Base-by-base conservation (phyloP, 1,140 invertebrate genomes). In the Leptinotarsa lineolata region DNA sequence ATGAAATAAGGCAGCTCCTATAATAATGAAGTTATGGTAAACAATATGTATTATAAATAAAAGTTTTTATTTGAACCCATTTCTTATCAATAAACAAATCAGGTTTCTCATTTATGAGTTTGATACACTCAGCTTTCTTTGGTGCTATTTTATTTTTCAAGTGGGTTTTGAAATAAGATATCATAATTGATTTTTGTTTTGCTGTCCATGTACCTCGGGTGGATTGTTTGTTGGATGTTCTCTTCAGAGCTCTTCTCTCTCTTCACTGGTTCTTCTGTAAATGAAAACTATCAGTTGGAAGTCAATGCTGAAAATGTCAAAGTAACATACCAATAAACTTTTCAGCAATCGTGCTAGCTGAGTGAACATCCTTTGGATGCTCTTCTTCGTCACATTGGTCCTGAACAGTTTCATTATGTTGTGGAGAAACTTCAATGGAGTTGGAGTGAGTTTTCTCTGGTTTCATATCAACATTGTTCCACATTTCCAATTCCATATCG, bases 401-500 rank as follows among this genome's bases (percentile, higher is more conserved):
- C n/a, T n/a, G n/a, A n/a, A n/a, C n/a, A n/a, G n/a, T n/a, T n/a
- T n/a, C n/a, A n/a, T n/a, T n/a, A n/a, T n/a, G n/a, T n/a, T n/a
- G n/a, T n/a, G n/a, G n/a, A n/a, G n/a, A n/a, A n/a, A n/a, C n/a
- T n/a, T n/a, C n/a, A n/a, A n/a, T n/a, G n/a, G n/a, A n/a, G n/a
- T n/a, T n/a, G n/a, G n/a, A n/a, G n/a, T n/a, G n/a, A n/a, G n/a
- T n/a, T n/a, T n/a, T n/a, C n/a, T n/a, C n/a, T n/a, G 13, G 45
- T 46, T 46, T 46, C 13, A 46, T 5, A 46, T 46, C 5, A 46
- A 46, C 13, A 46, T 48, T 11, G 16, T 24, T 54, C 48, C 54
- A 30, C 6, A 15, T 21, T 67, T 46, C 74, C 46, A 72, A 58
- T 67, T 75, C 58, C 4, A 74, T 15, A 68, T 74, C 70, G 13